phyloP scores from a whole-genome alignment of 2,113 vertebrate genomes.

The Stercorarius parasiticus region DNA sequence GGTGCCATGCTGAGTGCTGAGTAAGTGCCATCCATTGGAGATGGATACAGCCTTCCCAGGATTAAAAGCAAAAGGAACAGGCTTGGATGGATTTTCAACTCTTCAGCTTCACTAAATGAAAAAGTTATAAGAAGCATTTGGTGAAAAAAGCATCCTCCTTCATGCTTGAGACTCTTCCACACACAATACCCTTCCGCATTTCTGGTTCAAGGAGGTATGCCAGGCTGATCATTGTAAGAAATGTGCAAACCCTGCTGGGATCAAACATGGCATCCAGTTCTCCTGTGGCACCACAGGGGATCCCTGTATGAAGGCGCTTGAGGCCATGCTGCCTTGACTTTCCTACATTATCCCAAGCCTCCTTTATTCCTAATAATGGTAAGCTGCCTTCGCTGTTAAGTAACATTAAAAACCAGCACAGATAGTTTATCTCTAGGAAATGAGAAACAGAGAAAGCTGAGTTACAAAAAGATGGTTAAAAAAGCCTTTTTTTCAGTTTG shows the following conservation, averaged over 20 bases:
- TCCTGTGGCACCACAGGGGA: neutral
- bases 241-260: neutral
- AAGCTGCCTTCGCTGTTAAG: neutral
- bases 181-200: neutral
- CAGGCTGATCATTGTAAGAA: neutral
- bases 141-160: neutral
- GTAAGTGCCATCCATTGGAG: slow-evolving; percentile 90
- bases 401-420: neutral
- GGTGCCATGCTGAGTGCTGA: slow-evolving; percentile 87
- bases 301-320: neutral
- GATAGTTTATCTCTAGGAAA: neutral
- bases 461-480: neutral
- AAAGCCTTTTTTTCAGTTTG: neutral
- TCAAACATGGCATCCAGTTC: neutral
- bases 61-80: slow-evolving; percentile 91
- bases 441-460: neutral
- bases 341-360: neutral
- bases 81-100: slow-evolving; percentile 86
- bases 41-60: slow-evolving; percentile 90
- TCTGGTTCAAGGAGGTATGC: neutral
- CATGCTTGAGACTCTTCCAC: neutral
- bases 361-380: neutral
- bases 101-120: slow-evolving; percentile 60
- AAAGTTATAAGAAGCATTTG: neutral
- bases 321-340: neutral